phyloP scores from a whole-genome alignment of 2,888 invertebrate species.

The Spodoptera littoralis region DNA sequence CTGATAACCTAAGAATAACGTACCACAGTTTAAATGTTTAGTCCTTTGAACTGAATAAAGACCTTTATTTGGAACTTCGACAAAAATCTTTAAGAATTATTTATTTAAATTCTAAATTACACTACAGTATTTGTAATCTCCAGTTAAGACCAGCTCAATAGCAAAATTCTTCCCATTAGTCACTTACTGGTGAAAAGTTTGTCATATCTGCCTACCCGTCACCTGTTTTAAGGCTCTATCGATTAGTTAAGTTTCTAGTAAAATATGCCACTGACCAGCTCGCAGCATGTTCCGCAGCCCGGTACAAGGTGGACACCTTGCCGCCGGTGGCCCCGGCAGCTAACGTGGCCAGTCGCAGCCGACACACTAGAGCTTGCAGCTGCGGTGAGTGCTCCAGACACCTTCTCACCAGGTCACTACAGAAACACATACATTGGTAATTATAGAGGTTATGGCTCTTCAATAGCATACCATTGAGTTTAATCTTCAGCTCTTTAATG shows the following conservation, averaged over 20 bases:
- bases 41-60: not conserved
- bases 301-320: constrained; percentile 81
- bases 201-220: no score
- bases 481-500: no score
- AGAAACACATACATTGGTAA: not conserved
- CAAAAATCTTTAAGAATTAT: no score
- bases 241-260: no score
- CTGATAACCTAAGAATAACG: constrained; percentile 85
- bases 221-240: no score
- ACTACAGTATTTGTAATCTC: no score
- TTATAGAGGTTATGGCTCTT: no score
- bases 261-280: constrained; percentile 75
- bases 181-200: no score
- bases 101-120: no score
- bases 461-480: no score
- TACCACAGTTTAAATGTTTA: not conserved
- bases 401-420: constrained; percentile 91
- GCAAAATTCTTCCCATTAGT: no score
- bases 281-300: constrained; percentile 78
- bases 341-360: constrained; percentile 91
- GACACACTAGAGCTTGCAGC: constrained; percentile 92
- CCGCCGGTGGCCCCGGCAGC: constrained; percentile 87
- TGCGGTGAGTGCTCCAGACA: constrained; percentile 94
- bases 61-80: not conserved
- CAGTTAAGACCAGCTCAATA: no score